Conservation (phyloP, 2,888 invertebrate genomes). For the Phytoseiulus persimilis region DNA sequence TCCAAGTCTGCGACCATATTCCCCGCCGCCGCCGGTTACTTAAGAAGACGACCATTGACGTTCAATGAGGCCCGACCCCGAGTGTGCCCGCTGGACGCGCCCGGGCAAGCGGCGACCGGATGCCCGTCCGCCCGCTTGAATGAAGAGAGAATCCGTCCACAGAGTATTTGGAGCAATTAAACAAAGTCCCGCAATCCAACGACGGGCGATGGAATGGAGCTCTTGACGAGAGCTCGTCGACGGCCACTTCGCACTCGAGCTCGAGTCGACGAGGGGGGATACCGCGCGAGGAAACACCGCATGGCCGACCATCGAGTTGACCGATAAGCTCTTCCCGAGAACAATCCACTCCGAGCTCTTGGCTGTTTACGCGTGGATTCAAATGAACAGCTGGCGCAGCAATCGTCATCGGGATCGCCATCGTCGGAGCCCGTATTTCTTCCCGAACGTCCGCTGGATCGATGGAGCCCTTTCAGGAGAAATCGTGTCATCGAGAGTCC, state of each 20-base stretch:
- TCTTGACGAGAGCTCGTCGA: background rate
- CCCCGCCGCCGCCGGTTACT: background rate
- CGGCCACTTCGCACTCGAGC: background rate
- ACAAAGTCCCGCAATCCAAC: background rate
- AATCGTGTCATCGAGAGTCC: background rate
- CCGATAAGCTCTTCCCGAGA: background rate
- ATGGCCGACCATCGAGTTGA: background rate
- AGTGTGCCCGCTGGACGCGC: background rate
- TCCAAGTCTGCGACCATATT: background rate
- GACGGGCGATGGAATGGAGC: background rate
- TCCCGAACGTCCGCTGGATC: too few relatives aligned
- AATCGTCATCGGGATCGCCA: too few relatives aligned
- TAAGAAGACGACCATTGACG: background rate
- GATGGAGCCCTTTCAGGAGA: background rate
- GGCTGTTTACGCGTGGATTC: too few relatives aligned
- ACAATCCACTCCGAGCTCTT: background rate
- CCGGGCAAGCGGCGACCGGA: background rate
- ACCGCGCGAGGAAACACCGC: background rate
- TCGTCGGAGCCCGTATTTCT: too few relatives aligned
- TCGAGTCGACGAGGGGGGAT: background rate
- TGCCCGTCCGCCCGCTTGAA: background rate
- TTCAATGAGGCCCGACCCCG: background rate
- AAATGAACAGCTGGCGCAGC: too few relatives aligned
- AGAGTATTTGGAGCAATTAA: background rate
- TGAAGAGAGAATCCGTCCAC: background rate